phyloP scores from a whole-genome alignment of 2,888 invertebrate species.

The Andrena marginata region DNA sequence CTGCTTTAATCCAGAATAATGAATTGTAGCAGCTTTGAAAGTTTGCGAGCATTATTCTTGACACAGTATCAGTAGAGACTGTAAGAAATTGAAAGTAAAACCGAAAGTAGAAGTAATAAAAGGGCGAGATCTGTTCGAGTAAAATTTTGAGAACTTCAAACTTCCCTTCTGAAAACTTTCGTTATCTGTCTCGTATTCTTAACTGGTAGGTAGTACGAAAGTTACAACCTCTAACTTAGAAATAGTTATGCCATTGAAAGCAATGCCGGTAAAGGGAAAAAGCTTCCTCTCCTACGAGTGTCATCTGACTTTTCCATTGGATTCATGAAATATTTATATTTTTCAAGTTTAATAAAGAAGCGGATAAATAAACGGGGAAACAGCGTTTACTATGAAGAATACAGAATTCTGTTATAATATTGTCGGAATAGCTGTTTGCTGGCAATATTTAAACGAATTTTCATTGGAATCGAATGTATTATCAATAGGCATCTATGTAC shows the following conservation, averaged over 20 bases:
- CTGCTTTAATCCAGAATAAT: too few relatives aligned
- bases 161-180: background rate
- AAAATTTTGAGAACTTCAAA: slow-evolving; percentile 8
- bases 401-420: slow-evolving; percentile 6
- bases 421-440: background rate
- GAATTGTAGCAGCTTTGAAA: too few relatives aligned
- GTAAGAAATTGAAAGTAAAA: background rate
- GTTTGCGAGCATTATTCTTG: background rate
- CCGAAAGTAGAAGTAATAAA: background rate
- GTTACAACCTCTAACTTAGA: slow-evolving; percentile 1
- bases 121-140: background rate
- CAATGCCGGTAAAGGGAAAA: too few relatives aligned
- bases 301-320: background rate
- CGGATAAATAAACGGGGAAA: background rate
- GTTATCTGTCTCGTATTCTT: slow-evolving; percentile 25
- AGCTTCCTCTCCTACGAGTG: background rate
- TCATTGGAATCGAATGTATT: slow-evolving; percentile 19
- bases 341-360: background rate
- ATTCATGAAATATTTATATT: background rate
- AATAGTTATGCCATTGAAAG: background rate
- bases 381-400: background rate
- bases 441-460: slow-evolving; percentile 11
- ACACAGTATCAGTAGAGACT: background rate
- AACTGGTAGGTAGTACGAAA: background rate
- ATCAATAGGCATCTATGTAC: background rate